A percentile compares a stretch with the other conserved stretches of the same genome.
Conservation (phyloP, 2,797 vertebrate species). For the Xenopus petersii region DNA sequence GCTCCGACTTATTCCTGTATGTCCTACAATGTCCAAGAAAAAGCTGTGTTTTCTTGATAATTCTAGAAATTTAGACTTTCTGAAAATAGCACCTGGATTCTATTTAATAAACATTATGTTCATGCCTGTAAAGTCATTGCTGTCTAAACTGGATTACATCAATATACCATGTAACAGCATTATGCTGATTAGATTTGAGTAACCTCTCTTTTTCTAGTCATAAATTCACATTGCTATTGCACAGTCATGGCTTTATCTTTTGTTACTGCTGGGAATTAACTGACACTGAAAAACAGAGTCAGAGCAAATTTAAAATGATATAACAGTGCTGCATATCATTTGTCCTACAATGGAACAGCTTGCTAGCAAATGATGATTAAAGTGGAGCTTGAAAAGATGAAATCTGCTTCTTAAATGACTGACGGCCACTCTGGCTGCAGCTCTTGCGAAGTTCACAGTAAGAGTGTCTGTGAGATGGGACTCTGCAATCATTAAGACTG, state of each 20-base stretch:
- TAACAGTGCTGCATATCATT: slow-evolving; percentile 39
- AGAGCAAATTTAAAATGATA: slow-evolving; percentile 18
- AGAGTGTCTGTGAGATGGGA: slow-evolving; percentile 6
- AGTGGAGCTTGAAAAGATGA: slow-evolving; percentile 26
- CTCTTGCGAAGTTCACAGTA: slow-evolving; percentile 3
- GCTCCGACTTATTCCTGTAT: no score
- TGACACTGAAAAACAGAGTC: slow-evolving; percentile 5
- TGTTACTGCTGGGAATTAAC: slow-evolving; percentile 34
- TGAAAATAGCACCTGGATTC: no score
- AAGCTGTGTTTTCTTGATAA: no score
- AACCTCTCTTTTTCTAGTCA: slow-evolving; percentile 25
- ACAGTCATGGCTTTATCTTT: slow-evolving; percentile 19
- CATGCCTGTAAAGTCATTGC: not conserved
- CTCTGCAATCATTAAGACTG: slow-evolving; percentile 39
- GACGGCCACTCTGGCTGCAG: slow-evolving; percentile 12
- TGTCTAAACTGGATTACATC: slow-evolving; percentile 19
- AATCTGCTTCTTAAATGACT: slow-evolving; percentile 20
- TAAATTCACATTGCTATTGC: slow-evolving; percentile 20
- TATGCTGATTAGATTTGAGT: slow-evolving; percentile 36
- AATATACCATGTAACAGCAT: slow-evolving; percentile 3
- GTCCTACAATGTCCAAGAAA: no score
- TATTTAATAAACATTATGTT: no score
- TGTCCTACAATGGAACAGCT: slow-evolving; percentile 23
- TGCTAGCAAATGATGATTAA: slow-evolving; percentile 40
- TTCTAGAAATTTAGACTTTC: no score